Percentiles rank a stretch among this genome's conserved stretches.
These are phyloP conservation scores for Parazoanthus swiftii DNA, from an alignment of 92 coral and sea anemone genomes.

Conservation along the genomic window DNA sequence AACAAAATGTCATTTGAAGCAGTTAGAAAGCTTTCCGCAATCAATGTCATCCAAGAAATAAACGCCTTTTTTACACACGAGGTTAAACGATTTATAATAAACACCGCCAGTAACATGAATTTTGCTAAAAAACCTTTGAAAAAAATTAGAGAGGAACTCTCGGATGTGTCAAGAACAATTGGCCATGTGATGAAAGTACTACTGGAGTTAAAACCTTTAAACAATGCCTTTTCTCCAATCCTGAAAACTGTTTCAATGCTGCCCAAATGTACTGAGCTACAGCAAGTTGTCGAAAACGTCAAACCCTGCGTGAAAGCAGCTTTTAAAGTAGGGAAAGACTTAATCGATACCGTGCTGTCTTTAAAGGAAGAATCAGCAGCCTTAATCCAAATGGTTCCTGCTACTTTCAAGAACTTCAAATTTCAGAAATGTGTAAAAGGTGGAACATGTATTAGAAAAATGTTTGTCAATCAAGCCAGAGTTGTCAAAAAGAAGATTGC, in stretches of 20 bases:
- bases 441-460: constrained; percentile 70
- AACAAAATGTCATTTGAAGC: constrained; percentile 48
- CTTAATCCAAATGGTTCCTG: constrained; percentile 58
- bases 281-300: constrained; percentile 52
- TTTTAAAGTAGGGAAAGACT: constrained; percentile 56
- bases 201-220: constrained; percentile 66
- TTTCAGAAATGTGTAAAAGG: constrained; percentile 67
- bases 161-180: neutral
- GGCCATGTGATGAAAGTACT: constrained; percentile 53
- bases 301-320: constrained; percentile 65
- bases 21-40: constrained; percentile 49
- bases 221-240: constrained; percentile 58
- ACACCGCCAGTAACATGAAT: constrained; percentile 53
- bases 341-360: constrained; percentile 29
- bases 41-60: constrained; percentile 53
- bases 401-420: constrained; percentile 67
- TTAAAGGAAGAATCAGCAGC: constrained; percentile 19
- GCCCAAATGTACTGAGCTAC: constrained; percentile 54
- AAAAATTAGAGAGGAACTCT: neutral
- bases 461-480: constrained; percentile 67
- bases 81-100: constrained; percentile 55
- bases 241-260: constrained; percentile 52
- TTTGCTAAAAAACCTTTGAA: constrained; percentile 52
- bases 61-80: constrained; percentile 59
- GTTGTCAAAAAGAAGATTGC: constrained; percentile 43